Evolutionary conservation across 2,888 invertebrate species (phyloP), one percentile per base, ranked within the genome.

Genomic region (Tanypteryx hageni): DNA sequence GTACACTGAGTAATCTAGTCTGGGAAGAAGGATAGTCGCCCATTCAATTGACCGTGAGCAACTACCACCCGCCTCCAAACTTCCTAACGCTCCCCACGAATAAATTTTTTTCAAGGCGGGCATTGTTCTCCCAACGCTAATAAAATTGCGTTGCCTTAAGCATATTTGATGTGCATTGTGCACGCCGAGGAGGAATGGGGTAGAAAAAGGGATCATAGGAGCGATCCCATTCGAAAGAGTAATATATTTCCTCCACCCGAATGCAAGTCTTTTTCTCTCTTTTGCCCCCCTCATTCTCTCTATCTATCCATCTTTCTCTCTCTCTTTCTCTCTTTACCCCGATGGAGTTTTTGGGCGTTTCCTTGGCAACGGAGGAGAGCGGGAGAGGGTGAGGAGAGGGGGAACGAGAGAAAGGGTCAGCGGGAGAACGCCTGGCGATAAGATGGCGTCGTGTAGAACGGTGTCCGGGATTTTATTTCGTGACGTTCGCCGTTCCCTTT

Each of bases 361-460:
- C 89, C 89, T 64, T 89, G 89, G 89, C 44, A 89, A 89, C 64
- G 18, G 64, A 31, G 31, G 1, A 16, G 58, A 86, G 86, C 27
- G 86, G 86, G 16, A 57, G 57, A 56, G 57, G 57, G n/a, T 44
- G 27, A n/a, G 83, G 13, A 11, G 57, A 57, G n/a, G 18, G 44
- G 11, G 44, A n/a, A 44, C 1, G 44, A 44, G 76, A 14, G 76
- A 76, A 76, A 76, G 76, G 76, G 76, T 76, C 76, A 76, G 27
- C 76, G 22, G 76, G 76, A 76, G 44, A 31, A 14, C 57, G 31
- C 82, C 31, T 57, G 16, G 82, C 16, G 89, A 68, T 64, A 89
- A 89, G 64, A 89, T 89, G 89, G 89, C 89, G 89, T 68, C 89
- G 64, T 44, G 31, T 44, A 64, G 64, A 89, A 89, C 22, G 22